Percentiles rank a stretch among this genome's conserved stretches.
Conservation (phyloP, 1,140 invertebrate genomes). For the Heliconius nattereri region DNA sequence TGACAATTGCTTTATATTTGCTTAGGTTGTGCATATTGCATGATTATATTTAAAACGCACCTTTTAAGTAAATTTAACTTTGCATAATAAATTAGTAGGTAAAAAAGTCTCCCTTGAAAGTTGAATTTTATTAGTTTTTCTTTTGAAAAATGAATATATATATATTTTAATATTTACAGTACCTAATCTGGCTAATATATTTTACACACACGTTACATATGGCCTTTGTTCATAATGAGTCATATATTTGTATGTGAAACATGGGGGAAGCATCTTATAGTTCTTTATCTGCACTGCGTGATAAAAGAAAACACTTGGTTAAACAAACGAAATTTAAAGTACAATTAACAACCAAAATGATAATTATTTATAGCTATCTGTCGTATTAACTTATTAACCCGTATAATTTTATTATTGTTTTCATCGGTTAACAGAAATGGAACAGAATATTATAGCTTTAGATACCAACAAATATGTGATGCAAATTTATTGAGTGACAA, state of each 20-base stretch:
- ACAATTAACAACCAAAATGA: too few species aligned
- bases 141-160: neutral
- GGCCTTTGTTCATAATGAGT: too few species aligned
- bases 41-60: constrained; percentile 30
- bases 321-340: too few species aligned
- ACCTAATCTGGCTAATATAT: too few species aligned
- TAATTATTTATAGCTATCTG: too few species aligned
- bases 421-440: neutral
- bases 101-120: neutral
- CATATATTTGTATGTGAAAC: too few species aligned
- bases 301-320: too few species aligned
- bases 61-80: neutral
- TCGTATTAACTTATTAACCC: neutral
- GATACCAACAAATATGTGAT: neutral
- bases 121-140: too few species aligned
- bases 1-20: constrained; percentile 50
- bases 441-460: neutral
- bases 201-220: too few species aligned
- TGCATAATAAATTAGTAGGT: neutral
- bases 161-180: too few species aligned
- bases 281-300: too few species aligned
- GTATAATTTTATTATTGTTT: neutral
- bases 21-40: constrained; percentile 46
- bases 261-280: too few species aligned
- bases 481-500: constrained; percentile 9